Base-by-base conservation (phyloP, 2,888 invertebrate genomes). In the Cantharis flavilabris region DNA sequence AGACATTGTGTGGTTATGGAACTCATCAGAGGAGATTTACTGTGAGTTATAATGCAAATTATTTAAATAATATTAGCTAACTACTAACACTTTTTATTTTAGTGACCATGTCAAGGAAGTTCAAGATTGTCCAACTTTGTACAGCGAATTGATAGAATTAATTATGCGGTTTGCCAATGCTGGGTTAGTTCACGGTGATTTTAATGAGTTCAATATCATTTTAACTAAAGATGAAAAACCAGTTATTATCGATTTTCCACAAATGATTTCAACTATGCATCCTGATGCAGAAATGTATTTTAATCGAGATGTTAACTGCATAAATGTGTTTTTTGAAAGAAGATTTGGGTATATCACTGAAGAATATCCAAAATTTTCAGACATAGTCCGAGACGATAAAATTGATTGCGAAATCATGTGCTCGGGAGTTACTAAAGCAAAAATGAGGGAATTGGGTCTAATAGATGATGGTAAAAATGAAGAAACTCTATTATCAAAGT, bases 151-250 rank as follows among this genome's bases (percentile, higher is more conserved):
- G 77, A 98, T 99, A 98, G 92, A 96, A 83, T 90, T 99, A 28
- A 95, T 99, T 70, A 94, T 98, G 0, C 92, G 93, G 63, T 91
- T 99, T 72, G 99, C 95, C 23, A 95, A 96, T 89, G 94, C 96
- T 84, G 99, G 99, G 0, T 96, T 99, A 3, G 99, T 99, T 83
- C 99, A 99, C 87, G 97, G 98, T 0, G 99, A 99, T 90, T 99
- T 98, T 88, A 99, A 99, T 87, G 99, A 99, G 89, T 99, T 99
- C 89, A 99, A 99, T 88, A 93, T 99, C 79, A 97, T 99, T 94
- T 90, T 96, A 1, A 92, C 93, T 62, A 92, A 93, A 72, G 94
- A 95, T 0, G 93, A 94, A 16, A 94, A 94, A 80, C 95, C 97
- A 0, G 90, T 97, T 70, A 90, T 99, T 82, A 98, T 99, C 79